These are phyloP conservation scores for Himalopsyche phryganea DNA, from an alignment of 1,140 invertebrate species.

Conservation along the genomic window DNA sequence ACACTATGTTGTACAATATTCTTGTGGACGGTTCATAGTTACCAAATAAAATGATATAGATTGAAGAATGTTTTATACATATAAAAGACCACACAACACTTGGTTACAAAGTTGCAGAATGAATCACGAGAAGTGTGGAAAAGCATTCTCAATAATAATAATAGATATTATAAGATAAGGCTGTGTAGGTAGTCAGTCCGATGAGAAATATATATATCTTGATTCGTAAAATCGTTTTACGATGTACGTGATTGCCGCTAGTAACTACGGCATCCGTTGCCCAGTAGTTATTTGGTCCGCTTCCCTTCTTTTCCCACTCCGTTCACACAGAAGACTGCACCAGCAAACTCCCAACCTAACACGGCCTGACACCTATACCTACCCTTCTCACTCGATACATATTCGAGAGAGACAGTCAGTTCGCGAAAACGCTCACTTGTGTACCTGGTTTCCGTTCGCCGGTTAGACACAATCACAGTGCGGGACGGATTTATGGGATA, in stretches of 20 bases:
- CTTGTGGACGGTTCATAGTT: too few relatives aligned
- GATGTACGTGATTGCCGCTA: slow-evolving; percentile 13
- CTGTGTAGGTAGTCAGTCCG: too few relatives aligned
- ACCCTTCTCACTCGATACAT: neutral
- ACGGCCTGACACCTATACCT: neutral
- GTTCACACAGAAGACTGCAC: neutral
- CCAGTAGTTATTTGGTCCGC: slow-evolving; percentile 10
- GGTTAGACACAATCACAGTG: neutral
- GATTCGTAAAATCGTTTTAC: slow-evolving; percentile 23
- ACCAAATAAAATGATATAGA: too few relatives aligned
- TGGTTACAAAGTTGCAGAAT: too few relatives aligned
- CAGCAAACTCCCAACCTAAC: neutral
- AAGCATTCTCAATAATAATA: too few relatives aligned
- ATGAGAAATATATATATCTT: neutral
- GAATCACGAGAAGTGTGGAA: too few relatives aligned
- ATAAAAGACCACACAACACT: too few relatives aligned
- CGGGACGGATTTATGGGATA: slow-evolving; percentile 27
- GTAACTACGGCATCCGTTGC: slow-evolving; percentile 14
- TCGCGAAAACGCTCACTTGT: too few relatives aligned
- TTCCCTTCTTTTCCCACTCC: neutral
- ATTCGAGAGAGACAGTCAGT: neutral
- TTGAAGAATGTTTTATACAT: too few relatives aligned
- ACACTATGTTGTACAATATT: too few relatives aligned
- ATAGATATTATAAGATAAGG: too few relatives aligned
- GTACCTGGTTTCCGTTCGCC: neutral